Percentiles rank a stretch among this genome's conserved stretches.
Evolutionary conservation across 2,888 invertebrate genomes (phyloP).

Genomic region (Glaucopsyche alexis): DNA sequence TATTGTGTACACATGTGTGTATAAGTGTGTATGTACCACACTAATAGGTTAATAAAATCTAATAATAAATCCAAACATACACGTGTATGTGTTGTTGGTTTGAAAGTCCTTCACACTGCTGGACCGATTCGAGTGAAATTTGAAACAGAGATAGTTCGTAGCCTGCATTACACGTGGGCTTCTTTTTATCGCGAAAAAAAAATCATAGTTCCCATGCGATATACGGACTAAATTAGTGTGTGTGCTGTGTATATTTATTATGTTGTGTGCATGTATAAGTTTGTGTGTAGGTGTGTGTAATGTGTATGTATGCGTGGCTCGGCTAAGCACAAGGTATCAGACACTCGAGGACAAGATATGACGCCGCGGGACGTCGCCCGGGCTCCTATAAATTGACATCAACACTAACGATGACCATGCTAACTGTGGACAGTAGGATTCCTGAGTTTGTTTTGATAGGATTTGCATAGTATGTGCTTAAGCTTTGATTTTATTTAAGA

Average conservation of each 20-base stretch:
- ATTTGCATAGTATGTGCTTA: background rate
- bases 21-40: background rate
- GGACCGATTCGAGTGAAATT: no score
- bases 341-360: constrained; percentile 33
- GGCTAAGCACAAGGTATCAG: constrained; percentile 30
- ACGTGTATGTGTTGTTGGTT: no score
- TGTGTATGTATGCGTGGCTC: background rate
- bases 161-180: no score
- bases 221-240: background rate
- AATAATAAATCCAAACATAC: no score
- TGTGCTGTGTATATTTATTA: background rate
- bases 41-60: background rate
- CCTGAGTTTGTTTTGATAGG: background rate
- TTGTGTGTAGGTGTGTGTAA: background rate
- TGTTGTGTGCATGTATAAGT: background rate
- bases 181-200: background rate
- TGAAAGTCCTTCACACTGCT: no score
- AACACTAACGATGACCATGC: constrained; percentile 3
- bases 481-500: no score
- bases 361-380: constrained; percentile 37
- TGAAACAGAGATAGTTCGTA: no score
- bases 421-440: background rate
- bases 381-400: constrained; percentile 37
- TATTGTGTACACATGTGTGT: background rate
- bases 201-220: background rate